These are phyloP conservation scores for Pterois miles DNA, from an alignment of 2,797 vertebrate genomes.

Conservation along the genomic window DNA sequence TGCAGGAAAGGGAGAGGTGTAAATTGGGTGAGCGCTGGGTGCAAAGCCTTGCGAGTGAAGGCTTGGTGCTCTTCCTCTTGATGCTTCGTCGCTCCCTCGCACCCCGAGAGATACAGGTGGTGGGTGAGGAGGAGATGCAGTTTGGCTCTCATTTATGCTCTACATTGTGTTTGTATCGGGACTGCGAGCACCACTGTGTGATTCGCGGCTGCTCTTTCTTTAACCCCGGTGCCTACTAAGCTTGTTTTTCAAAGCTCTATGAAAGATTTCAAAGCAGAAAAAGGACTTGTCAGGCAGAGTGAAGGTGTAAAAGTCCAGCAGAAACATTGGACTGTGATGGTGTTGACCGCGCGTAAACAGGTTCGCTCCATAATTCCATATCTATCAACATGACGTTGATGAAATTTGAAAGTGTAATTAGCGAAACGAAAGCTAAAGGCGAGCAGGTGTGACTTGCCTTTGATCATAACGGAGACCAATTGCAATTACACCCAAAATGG, in stretches of 20 bases:
- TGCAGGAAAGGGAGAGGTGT: conserved; percentile 80
- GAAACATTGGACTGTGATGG: conserved; percentile 19
- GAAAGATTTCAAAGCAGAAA: conserved; percentile 24
- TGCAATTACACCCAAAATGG: conserved; percentile 86
- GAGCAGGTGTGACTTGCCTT: conserved; percentile 86
- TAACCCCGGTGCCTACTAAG: conserved; percentile 17
- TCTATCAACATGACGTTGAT: conserved; percentile 83
- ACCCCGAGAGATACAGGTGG: conserved; percentile 63
- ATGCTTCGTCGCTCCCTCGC: conserved; percentile 63
- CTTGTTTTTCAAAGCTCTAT: conserved; percentile 13
- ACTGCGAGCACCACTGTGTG: conserved; percentile 18
- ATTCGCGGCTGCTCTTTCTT: conserved; percentile 36
- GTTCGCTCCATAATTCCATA: conserved; percentile 74
- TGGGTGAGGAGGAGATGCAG: conserved; percentile 26
- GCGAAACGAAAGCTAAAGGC: conserved; percentile 83
- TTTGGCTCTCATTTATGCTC: conserved; percentile 22
- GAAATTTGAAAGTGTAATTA: conserved; percentile 87
- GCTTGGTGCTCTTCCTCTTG: conserved; percentile 68
- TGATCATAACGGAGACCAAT: conserved; percentile 86
- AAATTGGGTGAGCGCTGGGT: conserved; percentile 85
- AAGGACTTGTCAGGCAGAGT: not conserved
- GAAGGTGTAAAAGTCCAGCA: conserved; percentile 10
- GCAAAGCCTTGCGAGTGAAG: conserved; percentile 72
- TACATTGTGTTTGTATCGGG: conserved; percentile 26
- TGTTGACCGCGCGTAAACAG: conserved; percentile 75